A percentile compares a stretch with the other conserved stretches of the same genome.
These are phyloP conservation scores for Cryptomyrus ogoouensis DNA, from an alignment of 2,113 vertebrate species.

Conservation along the genomic window DNA sequence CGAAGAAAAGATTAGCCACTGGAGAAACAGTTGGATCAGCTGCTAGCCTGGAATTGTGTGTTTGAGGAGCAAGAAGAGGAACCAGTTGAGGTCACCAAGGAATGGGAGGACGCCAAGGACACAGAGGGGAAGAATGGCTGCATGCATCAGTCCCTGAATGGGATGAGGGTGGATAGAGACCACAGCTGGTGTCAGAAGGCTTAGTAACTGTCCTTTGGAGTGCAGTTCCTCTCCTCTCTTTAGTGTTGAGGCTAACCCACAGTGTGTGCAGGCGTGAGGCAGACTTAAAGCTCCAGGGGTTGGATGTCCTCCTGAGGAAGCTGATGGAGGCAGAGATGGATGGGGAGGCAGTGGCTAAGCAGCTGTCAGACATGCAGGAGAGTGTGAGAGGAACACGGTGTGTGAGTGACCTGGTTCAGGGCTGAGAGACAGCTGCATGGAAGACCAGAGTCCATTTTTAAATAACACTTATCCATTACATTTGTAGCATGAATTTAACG, in stretches of 20 bases:
- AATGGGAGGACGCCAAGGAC: constrained; percentile 64
- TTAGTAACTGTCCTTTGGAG: not conserved
- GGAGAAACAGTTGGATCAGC: not conserved
- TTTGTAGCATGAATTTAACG: no score
- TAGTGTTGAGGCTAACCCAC: not conserved
- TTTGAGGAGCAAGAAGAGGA: constrained; percentile 63
- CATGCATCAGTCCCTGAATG: constrained; percentile 74
- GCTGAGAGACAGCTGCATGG: not conserved
- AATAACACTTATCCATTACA: no score
- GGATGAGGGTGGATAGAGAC: constrained; percentile 71
- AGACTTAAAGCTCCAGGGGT: constrained; percentile 63
- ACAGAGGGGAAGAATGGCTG: constrained; percentile 71
- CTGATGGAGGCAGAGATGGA: constrained; percentile 76
- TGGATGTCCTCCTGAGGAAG: constrained; percentile 73
- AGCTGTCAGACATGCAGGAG: constrained; percentile 71
- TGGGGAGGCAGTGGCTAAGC: constrained; percentile 72
- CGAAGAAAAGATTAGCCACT: no score
- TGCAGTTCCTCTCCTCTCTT: not conserved
- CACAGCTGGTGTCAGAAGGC: constrained; percentile 53
- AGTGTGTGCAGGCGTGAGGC: constrained; percentile 60
- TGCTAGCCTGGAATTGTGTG: constrained; percentile 64
- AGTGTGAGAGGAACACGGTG: constrained; percentile 66
- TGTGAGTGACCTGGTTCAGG: constrained; percentile 34
- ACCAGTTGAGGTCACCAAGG: constrained; percentile 71
- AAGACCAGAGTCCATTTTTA: not conserved